Evolutionary conservation across 2,888 invertebrate genomes (phyloP).

Genomic region (Eristalis tenax): DNA sequence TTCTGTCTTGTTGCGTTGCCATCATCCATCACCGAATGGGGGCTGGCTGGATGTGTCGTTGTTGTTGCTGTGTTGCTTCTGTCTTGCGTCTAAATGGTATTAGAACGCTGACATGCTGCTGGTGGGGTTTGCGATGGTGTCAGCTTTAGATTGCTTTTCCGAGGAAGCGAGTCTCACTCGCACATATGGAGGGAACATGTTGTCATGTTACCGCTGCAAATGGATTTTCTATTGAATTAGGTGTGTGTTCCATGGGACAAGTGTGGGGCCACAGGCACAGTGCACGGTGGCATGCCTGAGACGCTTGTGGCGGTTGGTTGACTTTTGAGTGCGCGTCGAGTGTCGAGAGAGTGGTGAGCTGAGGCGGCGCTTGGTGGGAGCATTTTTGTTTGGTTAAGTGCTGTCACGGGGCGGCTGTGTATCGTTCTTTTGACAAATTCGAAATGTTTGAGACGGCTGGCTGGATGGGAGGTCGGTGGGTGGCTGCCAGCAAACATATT

Average conservation of each 20-base stretch:
- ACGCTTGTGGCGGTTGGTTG: not conserved
- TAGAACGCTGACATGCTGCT: conserved; percentile 59
- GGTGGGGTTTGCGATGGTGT: conserved; percentile 16
- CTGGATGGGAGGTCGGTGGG: not conserved
- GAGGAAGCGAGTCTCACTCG: conserved; percentile 1
- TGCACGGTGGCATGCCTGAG: not conserved
- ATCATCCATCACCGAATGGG: not conserved
- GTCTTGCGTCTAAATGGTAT: conserved; percentile 58
- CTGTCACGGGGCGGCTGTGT: not conserved
- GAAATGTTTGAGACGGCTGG: not conserved
- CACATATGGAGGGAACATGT: conserved; percentile 60
- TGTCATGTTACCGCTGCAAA: conserved; percentile 51
- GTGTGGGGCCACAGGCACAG: conserved; percentile 7
- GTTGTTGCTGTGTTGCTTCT: conserved; percentile 21
- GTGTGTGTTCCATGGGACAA: conserved; percentile 16
- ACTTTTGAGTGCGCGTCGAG: conserved; percentile 21
- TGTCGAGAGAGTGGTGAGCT: not conserved
- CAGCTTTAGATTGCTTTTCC: conserved; percentile 41
- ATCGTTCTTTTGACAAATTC: not conserved
- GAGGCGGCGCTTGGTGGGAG: not conserved
- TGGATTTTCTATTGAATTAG: conserved; percentile 59
- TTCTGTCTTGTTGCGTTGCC: not conserved
- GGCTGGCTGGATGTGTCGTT: not conserved
- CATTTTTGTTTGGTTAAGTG: not conserved
- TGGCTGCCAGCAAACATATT: not conserved